These are phyloP conservation scores for Ganaspis brasiliensis DNA, from an alignment of 2,888 invertebrate genomes.

Conservation along the genomic window DNA sequence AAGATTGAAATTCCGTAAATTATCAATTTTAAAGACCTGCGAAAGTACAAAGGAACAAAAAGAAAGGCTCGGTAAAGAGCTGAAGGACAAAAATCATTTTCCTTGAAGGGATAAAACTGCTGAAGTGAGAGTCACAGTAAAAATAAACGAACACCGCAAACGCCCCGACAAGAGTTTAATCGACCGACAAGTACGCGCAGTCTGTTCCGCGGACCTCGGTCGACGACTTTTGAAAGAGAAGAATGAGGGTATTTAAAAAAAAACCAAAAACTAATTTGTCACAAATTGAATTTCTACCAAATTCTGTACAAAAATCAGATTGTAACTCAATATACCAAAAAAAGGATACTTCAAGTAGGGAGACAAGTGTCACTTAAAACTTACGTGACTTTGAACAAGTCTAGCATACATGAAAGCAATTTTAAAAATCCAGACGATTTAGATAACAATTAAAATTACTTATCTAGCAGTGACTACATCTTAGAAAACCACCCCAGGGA, in stretches of 20 bases:
- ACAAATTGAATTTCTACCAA: background rate
- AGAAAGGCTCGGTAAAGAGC: background rate
- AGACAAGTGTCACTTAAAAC: no score
- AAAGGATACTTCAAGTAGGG: no score
- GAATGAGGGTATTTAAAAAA: background rate
- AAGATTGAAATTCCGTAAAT: no score
- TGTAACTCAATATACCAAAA: background rate
- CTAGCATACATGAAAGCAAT: no score
- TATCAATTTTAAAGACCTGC: no score
- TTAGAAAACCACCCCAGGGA: no score
- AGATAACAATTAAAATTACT: no score
- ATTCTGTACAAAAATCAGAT: no score
- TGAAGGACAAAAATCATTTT: background rate
- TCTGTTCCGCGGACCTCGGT: background rate
- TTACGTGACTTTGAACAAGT: no score
- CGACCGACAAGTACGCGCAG: no score
- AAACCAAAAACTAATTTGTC: background rate
- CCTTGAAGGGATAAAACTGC: conserved; percentile 10
- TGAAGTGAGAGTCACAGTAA: background rate
- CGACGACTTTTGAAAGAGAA: conserved; percentile 1
- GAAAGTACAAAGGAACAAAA: background rate
- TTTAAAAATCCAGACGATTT: no score
- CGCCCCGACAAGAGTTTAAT: conserved; percentile 8
- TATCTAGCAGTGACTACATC: no score
- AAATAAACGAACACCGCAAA: conserved; percentile 5